These are phyloP conservation scores for Eristalis arbustorum DNA, from an alignment of 2,888 invertebrate species.

Conservation along the genomic window DNA sequence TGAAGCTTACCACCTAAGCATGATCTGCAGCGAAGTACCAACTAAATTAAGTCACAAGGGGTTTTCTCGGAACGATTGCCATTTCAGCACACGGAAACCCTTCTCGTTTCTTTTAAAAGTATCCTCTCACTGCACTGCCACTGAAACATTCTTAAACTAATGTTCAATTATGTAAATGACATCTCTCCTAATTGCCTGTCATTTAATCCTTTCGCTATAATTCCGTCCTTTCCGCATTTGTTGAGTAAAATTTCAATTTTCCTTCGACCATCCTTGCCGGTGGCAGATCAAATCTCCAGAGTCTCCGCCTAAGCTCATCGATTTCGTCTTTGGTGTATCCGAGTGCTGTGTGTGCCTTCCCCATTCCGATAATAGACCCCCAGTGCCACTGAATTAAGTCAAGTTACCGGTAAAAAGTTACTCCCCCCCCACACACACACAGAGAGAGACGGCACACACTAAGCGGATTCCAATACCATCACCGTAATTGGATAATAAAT, in stretches of 20 bases:
- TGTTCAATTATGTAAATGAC: constrained; percentile 45
- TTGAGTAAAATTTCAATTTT: constrained; percentile 34
- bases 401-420: background rate
- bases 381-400: constrained; percentile 7
- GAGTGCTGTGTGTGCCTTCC: background rate
- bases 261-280: constrained; percentile 27
- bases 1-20: background rate
- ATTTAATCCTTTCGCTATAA: constrained; percentile 28
- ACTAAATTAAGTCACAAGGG: background rate
- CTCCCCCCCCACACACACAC: background rate
- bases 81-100: background rate
- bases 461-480: constrained; percentile 21
- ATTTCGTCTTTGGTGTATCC: background rate
- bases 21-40: background rate
- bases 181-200: constrained; percentile 43
- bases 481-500: constrained; percentile 41
- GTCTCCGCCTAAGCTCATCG: constrained; percentile 7
- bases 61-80: background rate
- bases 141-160: background rate
- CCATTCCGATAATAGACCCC: background rate
- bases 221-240: constrained; percentile 10
- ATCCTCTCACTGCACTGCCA: background rate
- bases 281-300: constrained; percentile 25
- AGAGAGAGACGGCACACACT: background rate
- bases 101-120: background rate